Base-by-base conservation (phyloP, 2,888 invertebrate genomes). In the Tuta absoluta region DNA sequence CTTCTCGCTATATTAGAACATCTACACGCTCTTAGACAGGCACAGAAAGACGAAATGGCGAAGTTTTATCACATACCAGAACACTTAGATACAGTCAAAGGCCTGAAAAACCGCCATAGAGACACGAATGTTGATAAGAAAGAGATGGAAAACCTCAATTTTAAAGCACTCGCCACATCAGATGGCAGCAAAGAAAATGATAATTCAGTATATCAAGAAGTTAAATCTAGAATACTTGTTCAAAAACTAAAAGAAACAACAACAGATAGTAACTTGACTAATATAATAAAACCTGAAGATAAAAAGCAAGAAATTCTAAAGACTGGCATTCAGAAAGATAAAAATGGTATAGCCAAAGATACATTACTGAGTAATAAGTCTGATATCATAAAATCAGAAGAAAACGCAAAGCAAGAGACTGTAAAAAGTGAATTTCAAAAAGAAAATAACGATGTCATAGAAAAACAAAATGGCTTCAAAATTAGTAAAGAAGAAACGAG, bases 61-160 rank as follows among this genome's bases (percentile, higher is more conserved):
- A 87, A 85, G 72, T 75, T 84, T 63, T 91, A 85, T 69, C 79
- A 72, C 0, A 85, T 84, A 0, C 92, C 92, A 0, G 67, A 82
- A 0, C 84, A 92, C 48, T 74, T 92, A 17, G 79, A 91, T 72
- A 73, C 84, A 0, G 68, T 92, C 0, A 85, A 88, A 0, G 86
- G 80, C 0, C 75, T 87, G 8, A 45, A 45, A 8, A 89, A 92
- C 64, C 72, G 92, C 0, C 89, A 91, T 63, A 78, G 92, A 53
- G 91, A 92, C 64, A 82, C 92, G 0, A 92, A 92, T 58, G 87
- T 92, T 0, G 91, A 92, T 68, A 81, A 78, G 57, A 86, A 93
- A 64, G 91, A 93, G 66, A 84, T 90, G 45, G 81, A 87, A 65
- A 93, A 90, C 79, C 79, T 93, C 0, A 91, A 89, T 19, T 92